These are phyloP conservation scores for Oreohelix idahoensis DNA, from an alignment of 1,140 invertebrate genomes.

Conservation along the genomic window DNA sequence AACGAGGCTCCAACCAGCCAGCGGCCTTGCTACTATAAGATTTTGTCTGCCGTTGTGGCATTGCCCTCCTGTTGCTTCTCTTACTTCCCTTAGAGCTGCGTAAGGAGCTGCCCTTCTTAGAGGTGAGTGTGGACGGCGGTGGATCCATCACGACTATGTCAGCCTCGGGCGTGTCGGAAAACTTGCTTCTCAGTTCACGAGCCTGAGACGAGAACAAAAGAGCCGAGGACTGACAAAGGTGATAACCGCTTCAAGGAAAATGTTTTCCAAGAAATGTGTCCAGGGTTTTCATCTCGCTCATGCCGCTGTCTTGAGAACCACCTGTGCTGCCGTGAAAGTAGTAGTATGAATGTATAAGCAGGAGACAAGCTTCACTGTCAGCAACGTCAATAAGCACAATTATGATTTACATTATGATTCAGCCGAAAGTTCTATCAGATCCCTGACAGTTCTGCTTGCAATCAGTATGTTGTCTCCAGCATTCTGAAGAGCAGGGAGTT, in stretches of 20 bases:
- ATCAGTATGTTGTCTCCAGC: background rate
- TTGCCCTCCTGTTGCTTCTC: background rate
- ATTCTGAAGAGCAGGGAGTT: background rate
- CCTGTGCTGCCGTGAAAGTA: background rate
- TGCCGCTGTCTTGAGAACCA: background rate
- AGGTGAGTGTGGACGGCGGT: background rate
- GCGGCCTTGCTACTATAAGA: background rate
- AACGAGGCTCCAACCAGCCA: slow-evolving; percentile 28
- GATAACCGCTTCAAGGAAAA: too few relatives aligned
- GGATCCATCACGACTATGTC: background rate
- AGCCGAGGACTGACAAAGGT: background rate
- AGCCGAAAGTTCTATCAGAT: background rate
- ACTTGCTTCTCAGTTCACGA: background rate
- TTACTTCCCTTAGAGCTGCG: background rate
- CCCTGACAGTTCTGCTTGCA: background rate
- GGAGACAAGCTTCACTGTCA: background rate
- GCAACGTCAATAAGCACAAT: background rate
- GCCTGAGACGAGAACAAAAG: background rate
- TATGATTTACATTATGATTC: background rate
- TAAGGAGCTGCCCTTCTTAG: background rate
- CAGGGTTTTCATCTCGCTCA: background rate
- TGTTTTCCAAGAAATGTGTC: too few relatives aligned
- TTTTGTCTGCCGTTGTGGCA: background rate
- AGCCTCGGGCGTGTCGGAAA: background rate
- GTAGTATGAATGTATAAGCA: background rate